These are phyloP conservation scores for Ctenosaura bakeri DNA, from an alignment of 2,797 vertebrate genomes.

Conservation along the genomic window DNA sequence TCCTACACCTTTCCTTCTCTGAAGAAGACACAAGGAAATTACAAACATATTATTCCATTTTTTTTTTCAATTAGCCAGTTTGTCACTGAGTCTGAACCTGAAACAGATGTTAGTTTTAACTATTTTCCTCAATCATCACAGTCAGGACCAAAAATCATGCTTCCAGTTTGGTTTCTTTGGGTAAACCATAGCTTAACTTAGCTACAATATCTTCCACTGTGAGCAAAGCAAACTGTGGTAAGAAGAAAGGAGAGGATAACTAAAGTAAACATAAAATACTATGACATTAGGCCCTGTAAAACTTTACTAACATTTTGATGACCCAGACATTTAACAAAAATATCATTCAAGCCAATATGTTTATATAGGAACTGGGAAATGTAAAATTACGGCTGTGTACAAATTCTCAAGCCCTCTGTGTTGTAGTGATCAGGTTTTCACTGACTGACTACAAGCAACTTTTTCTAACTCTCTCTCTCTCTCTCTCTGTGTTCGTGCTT, in stretches of 20 bases:
- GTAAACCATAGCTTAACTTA: background rate
- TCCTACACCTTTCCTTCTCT: too few species aligned
- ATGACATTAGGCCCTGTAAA: background rate
- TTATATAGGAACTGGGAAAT: background rate
- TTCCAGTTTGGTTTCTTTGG: background rate
- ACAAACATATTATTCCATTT: background rate
- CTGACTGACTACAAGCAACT: background rate
- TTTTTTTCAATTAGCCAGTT: background rate
- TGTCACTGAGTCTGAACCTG: background rate
- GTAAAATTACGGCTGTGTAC: background rate
- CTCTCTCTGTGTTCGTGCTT: too few species aligned
- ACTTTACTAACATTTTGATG: background rate
- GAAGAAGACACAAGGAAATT: too few species aligned
- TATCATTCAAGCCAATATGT: background rate
- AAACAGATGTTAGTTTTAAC: background rate
- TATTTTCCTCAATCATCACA: too few species aligned
- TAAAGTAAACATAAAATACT: too few species aligned
- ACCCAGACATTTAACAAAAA: background rate
- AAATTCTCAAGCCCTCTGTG: background rate
- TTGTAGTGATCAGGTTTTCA: background rate
- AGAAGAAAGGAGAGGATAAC: background rate
- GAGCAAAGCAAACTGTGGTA: background rate
- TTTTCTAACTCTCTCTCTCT: background rate
- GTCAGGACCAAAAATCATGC: background rate
- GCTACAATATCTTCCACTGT: background rate